phyloP scores from a whole-genome alignment of 1,140 invertebrate genomes.

The Pseudomyrmex sp. region DNA sequence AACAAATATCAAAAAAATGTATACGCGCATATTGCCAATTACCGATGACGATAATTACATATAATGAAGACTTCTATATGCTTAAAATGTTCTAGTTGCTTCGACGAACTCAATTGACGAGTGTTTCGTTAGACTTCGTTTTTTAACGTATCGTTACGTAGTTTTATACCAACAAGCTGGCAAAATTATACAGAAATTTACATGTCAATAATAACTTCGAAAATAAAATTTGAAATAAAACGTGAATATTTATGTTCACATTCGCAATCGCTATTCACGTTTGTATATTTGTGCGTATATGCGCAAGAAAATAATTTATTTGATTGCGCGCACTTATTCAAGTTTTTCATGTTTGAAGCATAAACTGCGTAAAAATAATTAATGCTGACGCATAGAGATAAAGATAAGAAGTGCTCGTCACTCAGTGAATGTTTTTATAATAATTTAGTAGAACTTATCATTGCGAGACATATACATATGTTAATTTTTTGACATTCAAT shows the following conservation, averaged over 20 bases:
- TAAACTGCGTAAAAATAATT: background rate
- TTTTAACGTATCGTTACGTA: no score
- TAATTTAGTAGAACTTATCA: no score
- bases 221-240: background rate
- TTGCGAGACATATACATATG: no score
- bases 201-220: background rate
- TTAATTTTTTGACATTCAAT: no score
- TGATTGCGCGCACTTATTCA: background rate
- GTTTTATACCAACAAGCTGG: slow-evolving; percentile 4
- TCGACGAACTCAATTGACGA: background rate
- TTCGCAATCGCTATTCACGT: background rate
- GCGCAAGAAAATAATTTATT: background rate
- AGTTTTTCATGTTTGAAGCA: background rate
- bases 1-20: background rate
- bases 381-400: background rate
- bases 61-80: background rate
- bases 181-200: background rate
- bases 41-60: background rate
- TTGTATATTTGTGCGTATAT: background rate
- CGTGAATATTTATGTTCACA: background rate
- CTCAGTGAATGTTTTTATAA: no score
- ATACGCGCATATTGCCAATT: background rate
- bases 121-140: no score
- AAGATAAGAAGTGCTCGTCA: no score
- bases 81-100: no score